Evolutionary conservation across 2,797 vertebrate genomes (phyloP), one percentile per base, ranked within the genome.

Genomic region (Myoxocephalus aenaeus): DNA sequence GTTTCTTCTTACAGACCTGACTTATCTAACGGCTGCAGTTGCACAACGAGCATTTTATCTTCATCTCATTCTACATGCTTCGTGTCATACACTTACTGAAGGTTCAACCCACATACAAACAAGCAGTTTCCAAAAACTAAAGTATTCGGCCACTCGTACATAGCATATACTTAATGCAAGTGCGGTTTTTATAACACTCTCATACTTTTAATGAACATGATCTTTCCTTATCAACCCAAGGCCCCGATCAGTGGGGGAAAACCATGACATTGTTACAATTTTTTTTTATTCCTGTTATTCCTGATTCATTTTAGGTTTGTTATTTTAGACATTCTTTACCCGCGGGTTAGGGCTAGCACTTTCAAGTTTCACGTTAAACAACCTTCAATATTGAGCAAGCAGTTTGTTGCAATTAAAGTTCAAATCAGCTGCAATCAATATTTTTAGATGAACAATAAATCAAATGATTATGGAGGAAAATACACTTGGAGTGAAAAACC

Each of bases 41-140:
- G 74, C 73, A 76, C 82, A 81, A 73, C 72, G 65, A 77, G 46
- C 61, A 61, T 40, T 86, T 81, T 73, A 73, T 86, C 82, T 86
- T 73, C 66, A 82, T 79, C 62, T 71, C 62, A 70, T 65, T 77
- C 50, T 42, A 65, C 36, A 72, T 63, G 42, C 46, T 51, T 44
- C 29, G 40, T 77, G 71, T 75, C 81, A 74, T 65, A 75, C 78
- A 67, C 82, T 79, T 73, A 63, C 53, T 4, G 17, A 59, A 59
- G 46, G 38, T 62, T 51, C 69, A 73, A 40, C 63, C 56, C 70
- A 82, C 79, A 44, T 56, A 54, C 36, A 20, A 50, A 50, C 18
- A n/a, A 50, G 46, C 63, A 50, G 48, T 15, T 71, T 73, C 67
- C 36, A 54, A 36, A 77, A 63, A 58, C 17, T 64, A 80, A 76